These are phyloP conservation scores for Marmota monax DNA, from an alignment of 2,113 vertebrate genomes.

Conservation along the genomic window DNA sequence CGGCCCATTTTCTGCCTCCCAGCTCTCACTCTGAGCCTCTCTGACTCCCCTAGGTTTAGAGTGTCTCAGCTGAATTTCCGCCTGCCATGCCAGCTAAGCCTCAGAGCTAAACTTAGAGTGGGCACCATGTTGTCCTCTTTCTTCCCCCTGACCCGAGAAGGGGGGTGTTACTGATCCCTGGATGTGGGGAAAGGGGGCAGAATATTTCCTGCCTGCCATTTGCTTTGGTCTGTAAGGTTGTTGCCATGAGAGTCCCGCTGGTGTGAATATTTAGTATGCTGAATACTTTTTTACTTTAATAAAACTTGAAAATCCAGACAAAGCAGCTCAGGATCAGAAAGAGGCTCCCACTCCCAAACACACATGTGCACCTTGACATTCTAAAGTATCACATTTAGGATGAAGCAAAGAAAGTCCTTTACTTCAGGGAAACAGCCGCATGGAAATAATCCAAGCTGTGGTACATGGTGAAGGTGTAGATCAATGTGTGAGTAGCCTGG, in stretches of 20 bases:
- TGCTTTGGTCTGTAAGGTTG: not conserved
- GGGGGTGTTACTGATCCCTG: not conserved
- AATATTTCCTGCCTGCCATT: not conserved
- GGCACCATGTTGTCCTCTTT: not conserved
- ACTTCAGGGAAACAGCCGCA: not conserved
- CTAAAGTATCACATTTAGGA: not conserved
- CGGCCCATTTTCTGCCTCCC: slow-evolving; percentile 17
- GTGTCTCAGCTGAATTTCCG: not conserved
- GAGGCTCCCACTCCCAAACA: not conserved
- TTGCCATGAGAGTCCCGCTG: not conserved
- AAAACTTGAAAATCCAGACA: not conserved
- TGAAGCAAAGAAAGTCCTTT: slow-evolving; percentile 6
- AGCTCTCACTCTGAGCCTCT: not conserved
- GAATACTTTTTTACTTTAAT: not conserved
- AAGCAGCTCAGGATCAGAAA: not conserved
- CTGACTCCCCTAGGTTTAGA: not conserved
- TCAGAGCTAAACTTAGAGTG: slow-evolving; percentile 59
- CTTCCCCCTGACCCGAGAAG: not conserved
- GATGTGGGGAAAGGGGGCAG: not conserved
- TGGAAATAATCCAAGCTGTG: slow-evolving; percentile 13
- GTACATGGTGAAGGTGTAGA: not conserved
- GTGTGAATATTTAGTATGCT: not conserved
- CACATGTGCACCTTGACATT: not conserved
- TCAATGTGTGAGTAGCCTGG: not conserved
- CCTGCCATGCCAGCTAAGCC: not conserved